Percentiles rank a stretch among this genome's conserved stretches.
These are phyloP conservation scores for Haemorhous mexicanus DNA, from an alignment of 2,113 vertebrate genomes.

Conservation along the genomic window DNA sequence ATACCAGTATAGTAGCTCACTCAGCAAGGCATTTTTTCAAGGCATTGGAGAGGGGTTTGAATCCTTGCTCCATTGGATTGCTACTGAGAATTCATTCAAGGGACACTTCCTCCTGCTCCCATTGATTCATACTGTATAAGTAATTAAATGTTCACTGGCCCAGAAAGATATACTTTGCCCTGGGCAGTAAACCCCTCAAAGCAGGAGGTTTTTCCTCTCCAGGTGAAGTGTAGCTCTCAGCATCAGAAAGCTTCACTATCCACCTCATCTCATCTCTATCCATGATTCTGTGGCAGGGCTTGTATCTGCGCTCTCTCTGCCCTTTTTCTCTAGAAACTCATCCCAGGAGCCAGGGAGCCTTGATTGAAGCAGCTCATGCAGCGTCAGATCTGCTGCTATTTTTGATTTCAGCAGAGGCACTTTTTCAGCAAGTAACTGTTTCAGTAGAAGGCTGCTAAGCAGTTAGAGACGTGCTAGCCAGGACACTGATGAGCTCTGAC, in stretches of 20 bases:
- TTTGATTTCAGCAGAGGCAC: neutral
- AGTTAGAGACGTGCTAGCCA: neutral
- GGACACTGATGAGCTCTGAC: neutral
- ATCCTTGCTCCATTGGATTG: neutral
- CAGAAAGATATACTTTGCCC: neutral
- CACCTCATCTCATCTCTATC: too few species aligned
- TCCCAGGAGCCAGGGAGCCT: neutral
- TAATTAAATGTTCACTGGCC: neutral
- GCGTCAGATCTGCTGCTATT: neutral
- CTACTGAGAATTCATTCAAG: neutral
- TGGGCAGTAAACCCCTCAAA: neutral
- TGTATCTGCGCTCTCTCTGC: neutral
- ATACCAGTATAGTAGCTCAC: neutral
- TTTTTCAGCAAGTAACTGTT: neutral
- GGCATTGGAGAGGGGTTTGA: neutral
- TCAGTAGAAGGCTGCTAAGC: neutral
- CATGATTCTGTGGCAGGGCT: accelerated
- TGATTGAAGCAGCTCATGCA: neutral
- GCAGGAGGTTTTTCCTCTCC: neutral
- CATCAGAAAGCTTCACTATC: too few species aligned
- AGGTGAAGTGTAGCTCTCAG: neutral
- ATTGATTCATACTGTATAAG: neutral
- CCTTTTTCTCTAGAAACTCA: neutral
- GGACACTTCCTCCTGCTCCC: neutral
- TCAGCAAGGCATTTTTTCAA: neutral